Percentiles rank a stretch among this genome's conserved stretches.
These are phyloP conservation scores for Rhagoletis pomonella DNA, from an alignment of 1,140 invertebrate species.

Conservation along the genomic window DNA sequence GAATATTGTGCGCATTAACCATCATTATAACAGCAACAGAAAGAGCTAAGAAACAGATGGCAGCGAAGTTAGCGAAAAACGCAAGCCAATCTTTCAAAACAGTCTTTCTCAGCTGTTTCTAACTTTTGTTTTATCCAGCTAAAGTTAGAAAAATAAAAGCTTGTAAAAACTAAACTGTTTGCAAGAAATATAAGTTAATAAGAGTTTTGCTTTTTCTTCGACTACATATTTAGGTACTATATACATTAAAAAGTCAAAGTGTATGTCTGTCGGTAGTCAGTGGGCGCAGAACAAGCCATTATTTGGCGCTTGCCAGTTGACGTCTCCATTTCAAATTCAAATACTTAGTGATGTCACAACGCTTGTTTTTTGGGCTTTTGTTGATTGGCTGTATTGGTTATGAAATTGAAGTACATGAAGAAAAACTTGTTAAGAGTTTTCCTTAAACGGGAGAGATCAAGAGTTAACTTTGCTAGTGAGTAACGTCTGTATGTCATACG, in stretches of 20 bases:
- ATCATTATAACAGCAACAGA: background rate
- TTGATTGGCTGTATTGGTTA: background rate
- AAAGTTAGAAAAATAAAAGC: background rate
- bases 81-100: background rate
- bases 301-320: slow-evolving; percentile 40
- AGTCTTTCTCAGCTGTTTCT: background rate
- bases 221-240: too few relatives aligned
- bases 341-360: slow-evolving; percentile 38
- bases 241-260: too few relatives aligned
- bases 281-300: slow-evolving; percentile 43
- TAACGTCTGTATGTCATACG: background rate
- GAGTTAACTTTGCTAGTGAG: slow-evolving; percentile 7
- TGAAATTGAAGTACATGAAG: background rate
- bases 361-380: background rate
- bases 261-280: background rate
- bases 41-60: background rate
- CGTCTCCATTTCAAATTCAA: slow-evolving; percentile 40
- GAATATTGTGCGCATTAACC: background rate
- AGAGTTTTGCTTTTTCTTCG: background rate
- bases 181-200: too few relatives aligned
- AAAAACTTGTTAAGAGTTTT: background rate
- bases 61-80: background rate
- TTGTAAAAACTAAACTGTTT: background rate
- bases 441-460: slow-evolving; percentile 18
- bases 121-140: background rate